Conservation (phyloP, 2,888 invertebrate species). For the Standfussiana lucernea region DNA sequence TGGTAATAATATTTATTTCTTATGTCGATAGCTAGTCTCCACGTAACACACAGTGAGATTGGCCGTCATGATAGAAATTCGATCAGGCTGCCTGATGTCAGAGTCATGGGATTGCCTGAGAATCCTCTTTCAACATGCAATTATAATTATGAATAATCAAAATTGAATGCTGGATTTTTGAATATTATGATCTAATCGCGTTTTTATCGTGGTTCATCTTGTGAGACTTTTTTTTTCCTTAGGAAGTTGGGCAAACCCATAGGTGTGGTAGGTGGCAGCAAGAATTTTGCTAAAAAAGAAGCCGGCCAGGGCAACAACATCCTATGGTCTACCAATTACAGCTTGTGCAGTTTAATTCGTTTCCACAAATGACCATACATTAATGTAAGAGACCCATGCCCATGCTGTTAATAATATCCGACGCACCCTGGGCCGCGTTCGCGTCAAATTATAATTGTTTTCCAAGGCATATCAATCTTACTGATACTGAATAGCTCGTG, state of each 20-base stretch:
- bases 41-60: no score
- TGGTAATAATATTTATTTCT: no score
- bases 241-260: neutral
- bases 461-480: neutral
- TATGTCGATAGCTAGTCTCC: no score
- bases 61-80: no score
- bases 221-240: slow-evolving; percentile 10
- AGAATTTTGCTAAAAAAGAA: neutral
- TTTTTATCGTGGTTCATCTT: slow-evolving; percentile 32
- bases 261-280: neutral
- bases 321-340: neutral
- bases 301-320: neutral
- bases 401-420: neutral
- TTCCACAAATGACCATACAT: neutral
- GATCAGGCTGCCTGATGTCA: neutral
- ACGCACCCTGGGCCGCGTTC: neutral
- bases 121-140: neutral
- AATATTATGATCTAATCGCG: slow-evolving; percentile 38
- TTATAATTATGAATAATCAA: neutral
- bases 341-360: neutral
- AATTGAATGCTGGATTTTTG: neutral
- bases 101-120: neutral
- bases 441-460: neutral
- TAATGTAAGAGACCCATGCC: neutral
- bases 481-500: neutral